Percentiles rank a stretch among this genome's conserved stretches.
These are phyloP conservation scores for Danio tinwini DNA, from an alignment of 2,797 vertebrate genomes.

Conservation along the genomic window DNA sequence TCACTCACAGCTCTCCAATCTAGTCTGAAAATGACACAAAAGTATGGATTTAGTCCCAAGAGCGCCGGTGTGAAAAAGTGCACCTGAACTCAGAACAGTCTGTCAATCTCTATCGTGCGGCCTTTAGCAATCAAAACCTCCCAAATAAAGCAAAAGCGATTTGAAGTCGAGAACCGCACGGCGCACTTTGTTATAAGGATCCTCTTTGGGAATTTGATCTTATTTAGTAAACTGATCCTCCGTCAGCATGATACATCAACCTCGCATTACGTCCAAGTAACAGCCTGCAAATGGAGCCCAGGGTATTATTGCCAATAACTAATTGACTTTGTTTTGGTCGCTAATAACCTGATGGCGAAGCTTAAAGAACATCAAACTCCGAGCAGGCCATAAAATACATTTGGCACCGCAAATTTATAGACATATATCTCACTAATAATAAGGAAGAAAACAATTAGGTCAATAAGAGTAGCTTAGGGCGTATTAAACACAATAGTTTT, in stretches of 20 bases:
- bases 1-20: conserved; percentile 54
- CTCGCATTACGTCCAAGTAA: conserved; percentile 41
- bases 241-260: conserved; percentile 38
- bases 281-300: conserved; percentile 40
- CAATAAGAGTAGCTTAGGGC: too few species aligned
- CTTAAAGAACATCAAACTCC: not conserved
- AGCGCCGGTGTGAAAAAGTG: conserved; percentile 30
- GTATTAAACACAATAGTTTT: too few species aligned
- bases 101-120: conserved; percentile 21
- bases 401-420: not conserved
- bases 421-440: not conserved
- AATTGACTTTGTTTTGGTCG: conserved; percentile 13
- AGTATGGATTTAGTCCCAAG: not conserved
- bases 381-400: not conserved
- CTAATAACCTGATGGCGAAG: not conserved
- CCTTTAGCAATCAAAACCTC: conserved; percentile 38
- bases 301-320: conserved; percentile 41
- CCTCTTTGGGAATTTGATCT: conserved; percentile 29
- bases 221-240: conserved; percentile 36
- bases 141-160: conserved; percentile 17
- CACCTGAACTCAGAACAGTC: conserved; percentile 16
- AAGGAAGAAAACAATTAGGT: too few species aligned
- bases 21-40: not conserved
- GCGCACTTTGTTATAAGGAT: conserved; percentile 2
- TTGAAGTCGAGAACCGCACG: conserved; percentile 15